These are phyloP conservation scores for Ptychadena robeensis DNA, from an alignment of 2,797 vertebrate species.

Conservation along the genomic window DNA sequence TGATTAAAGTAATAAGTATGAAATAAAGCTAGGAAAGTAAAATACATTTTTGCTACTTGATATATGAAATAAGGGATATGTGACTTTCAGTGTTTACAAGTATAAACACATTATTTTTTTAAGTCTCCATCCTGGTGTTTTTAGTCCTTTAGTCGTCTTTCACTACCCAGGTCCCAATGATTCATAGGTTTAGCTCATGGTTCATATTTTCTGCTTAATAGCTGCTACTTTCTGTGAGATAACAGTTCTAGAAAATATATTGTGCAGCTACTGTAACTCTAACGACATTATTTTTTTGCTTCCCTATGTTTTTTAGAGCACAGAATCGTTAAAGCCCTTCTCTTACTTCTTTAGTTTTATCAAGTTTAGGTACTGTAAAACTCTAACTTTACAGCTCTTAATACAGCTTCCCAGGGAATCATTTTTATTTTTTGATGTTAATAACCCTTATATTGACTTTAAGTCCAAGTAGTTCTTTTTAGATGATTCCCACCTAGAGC, in stretches of 20 bases:
- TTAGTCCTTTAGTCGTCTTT: no score
- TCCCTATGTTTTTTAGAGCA: not conserved
- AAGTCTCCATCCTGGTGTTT: no score
- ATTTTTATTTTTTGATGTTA: not conserved
- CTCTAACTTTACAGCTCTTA: not conserved
- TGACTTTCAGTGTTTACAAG: no score
- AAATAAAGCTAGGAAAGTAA: no score
- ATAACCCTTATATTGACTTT: constrained; percentile 16
- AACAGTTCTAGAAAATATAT: not conserved
- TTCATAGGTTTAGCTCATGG: no score
- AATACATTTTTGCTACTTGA: no score
- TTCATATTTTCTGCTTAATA: no score
- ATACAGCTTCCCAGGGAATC: not conserved
- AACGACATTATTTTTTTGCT: not conserved
- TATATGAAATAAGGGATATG: no score
- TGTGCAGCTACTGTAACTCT: not conserved
- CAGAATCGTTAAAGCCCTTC: not conserved
- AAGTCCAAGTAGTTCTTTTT: not conserved
- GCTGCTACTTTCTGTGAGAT: not conserved
- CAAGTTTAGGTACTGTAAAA: not conserved
- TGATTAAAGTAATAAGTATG: no score
- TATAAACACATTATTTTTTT: no score
- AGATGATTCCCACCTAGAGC: not conserved
- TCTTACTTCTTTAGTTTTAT: not conserved
- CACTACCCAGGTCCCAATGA: no score